Evolutionary conservation across 2,888 invertebrate species (phyloP).

Genomic region (Spodoptera exigua): DNA sequence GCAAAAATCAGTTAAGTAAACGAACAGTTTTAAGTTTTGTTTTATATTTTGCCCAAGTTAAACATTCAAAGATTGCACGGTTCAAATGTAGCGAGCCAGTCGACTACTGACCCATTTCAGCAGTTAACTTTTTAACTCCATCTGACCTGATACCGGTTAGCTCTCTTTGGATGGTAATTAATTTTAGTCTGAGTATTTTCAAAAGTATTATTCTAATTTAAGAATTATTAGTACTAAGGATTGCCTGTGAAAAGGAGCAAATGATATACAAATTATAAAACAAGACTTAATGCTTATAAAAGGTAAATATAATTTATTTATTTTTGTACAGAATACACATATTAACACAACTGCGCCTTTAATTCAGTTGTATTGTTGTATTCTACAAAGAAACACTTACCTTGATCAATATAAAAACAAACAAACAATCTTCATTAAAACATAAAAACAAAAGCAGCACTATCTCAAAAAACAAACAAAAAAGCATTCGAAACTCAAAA

Average conservation of each 20-base stretch:
- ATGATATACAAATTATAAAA: too few relatives aligned
- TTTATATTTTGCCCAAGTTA: conserved; percentile 34
- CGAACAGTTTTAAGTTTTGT: conserved; percentile 22
- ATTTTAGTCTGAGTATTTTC: background rate
- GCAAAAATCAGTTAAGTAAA: conserved; percentile 13
- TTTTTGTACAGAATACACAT: too few relatives aligned
- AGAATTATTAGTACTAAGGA: too few relatives aligned
- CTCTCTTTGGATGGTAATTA: background rate
- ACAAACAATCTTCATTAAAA: background rate
- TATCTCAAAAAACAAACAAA: background rate
- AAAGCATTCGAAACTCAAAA: conserved; percentile 13
- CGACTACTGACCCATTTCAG: conserved; percentile 39
- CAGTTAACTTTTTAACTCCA: conserved; percentile 23
- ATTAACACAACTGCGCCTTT: too few relatives aligned
- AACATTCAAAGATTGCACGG: conserved; percentile 27
- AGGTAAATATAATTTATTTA: too few relatives aligned
- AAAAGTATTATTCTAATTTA: too few relatives aligned
- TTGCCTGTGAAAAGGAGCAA: too few relatives aligned
- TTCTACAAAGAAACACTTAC: too few relatives aligned
- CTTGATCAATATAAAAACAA: too few relatives aligned
- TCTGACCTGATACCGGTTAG: conserved; percentile 26
- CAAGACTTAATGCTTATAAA: too few relatives aligned
- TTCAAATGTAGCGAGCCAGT: conserved; percentile 3
- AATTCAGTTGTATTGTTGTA: too few relatives aligned
- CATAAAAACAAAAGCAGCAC: conserved; percentile 1